Evolutionary conservation across 2,797 vertebrate genomes (phyloP).

Genomic region (Aplochiton taeniatus): DNA sequence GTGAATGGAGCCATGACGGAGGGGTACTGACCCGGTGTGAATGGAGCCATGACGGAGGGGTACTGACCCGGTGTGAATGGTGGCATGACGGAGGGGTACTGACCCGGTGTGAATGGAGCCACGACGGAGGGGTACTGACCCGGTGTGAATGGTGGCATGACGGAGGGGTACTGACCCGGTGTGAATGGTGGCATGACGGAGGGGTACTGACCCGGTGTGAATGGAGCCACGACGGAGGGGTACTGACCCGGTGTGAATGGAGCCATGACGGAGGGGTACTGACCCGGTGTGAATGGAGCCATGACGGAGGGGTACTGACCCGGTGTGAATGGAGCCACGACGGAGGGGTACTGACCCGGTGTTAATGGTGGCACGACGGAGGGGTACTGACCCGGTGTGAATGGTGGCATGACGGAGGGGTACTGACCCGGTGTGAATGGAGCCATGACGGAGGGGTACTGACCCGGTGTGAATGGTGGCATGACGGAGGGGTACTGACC

Average conservation of each 20-base stretch:
- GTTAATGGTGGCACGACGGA: slow-evolving; percentile 86
- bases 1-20: slow-evolving; percentile 86
- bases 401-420: slow-evolving; percentile 86
- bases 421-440: slow-evolving; percentile 86
- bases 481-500: no score
- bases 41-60: slow-evolving; percentile 86
- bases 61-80: slow-evolving; percentile 86
- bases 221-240: slow-evolving; percentile 86
- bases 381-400: slow-evolving; percentile 88
- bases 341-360: no score
- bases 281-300: slow-evolving; percentile 88
- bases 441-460: slow-evolving; percentile 87
- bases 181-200: slow-evolving; percentile 86
- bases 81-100: slow-evolving; percentile 87
- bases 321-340: slow-evolving; percentile 86
- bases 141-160: slow-evolving; percentile 86
- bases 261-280: slow-evolving; percentile 87
- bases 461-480: slow-evolving; percentile 88
- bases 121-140: no score
- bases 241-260: slow-evolving; percentile 86
- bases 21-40: slow-evolving; percentile 88
- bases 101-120: slow-evolving; percentile 88
- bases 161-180: no score
- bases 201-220: slow-evolving; percentile 88
- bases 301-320: no score